Evolutionary conservation across 1,140 invertebrate genomes (phyloP), one percentile per base, ranked within the genome.

Genomic region (Colletes gigas): DNA sequence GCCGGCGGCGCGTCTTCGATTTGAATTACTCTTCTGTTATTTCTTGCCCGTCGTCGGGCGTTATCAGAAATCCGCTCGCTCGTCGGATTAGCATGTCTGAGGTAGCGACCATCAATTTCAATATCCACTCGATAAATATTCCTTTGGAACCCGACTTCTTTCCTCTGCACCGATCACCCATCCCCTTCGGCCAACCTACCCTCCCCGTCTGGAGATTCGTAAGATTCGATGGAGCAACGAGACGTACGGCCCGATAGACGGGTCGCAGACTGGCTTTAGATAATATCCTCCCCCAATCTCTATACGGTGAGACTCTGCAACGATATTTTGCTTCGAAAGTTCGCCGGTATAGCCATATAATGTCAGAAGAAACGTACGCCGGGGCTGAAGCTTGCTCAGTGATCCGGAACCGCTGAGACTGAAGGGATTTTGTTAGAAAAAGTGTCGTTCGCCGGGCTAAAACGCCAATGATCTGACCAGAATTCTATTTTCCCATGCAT

Each of bases 101-200:
- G 89, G 88, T 87, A 88, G 88, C 84, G 82, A 80, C 88, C 85
- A 89, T 89, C 89, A 89, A 90, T 90, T 90, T 90, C 88, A 90
- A 90, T 90, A 90, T 90, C 85, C 89, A 83, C 82, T 89, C 87
- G 87, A 90, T 90, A 90, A 90, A 90, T 90, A 90, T 90, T 88
- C 88, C 84, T 89, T 89, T 87, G 88, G 88, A 89, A 85, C 63
- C 82, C 81, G 78, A 88, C 86, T 88, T 88, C 85, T 83, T 81
- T 83, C 81, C 86, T 81, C 81, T 81, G 71, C 81, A 12, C 71
- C 76, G 69, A 84, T 85, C 83, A 81, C 62, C 74, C 73, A 54
- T 12, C 67, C 65, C 30, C 55, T 44, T 15, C 60, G 52, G 59
- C 73, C 55, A 57, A 12, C 9, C 19, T 21, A 19, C 55, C 17